A percentile compares a stretch with the other conserved stretches of the same genome.
Conservation (phyloP, 2,888 invertebrate species). For the Lottia scabra region DNA sequence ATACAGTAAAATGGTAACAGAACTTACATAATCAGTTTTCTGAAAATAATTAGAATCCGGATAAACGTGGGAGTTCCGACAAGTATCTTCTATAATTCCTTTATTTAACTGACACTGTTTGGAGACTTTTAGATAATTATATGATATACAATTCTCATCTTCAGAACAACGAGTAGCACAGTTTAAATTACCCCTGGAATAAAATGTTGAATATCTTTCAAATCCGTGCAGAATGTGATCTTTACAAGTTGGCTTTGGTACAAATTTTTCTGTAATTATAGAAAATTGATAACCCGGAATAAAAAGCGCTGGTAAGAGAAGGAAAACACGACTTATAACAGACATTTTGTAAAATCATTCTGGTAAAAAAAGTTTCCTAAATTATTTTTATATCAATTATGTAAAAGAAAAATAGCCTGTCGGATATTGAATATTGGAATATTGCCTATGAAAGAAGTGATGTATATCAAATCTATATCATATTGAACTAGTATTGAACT, state of each 20-base stretch:
- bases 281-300: no score
- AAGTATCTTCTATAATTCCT: neutral
- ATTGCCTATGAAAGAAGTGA: no score
- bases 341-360: no score
- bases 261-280: neutral
- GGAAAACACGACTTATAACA: no score
- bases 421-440: no score
- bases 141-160: neutral
- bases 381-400: no score
- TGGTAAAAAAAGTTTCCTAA: no score
- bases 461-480: no score
- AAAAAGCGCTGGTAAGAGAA: no score
- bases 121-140: neutral
- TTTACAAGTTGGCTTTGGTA: neutral
- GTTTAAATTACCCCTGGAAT: neutral
- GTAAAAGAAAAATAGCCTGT: no score
- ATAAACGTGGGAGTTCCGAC: neutral
- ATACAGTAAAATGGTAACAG: neutral
- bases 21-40: neutral
- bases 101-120: neutral
- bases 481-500: no score
- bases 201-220: neutral
- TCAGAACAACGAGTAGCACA: neutral
- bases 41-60: neutral
- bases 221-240: neutral